Percentiles rank a stretch among this genome's conserved stretches.
Conservation (phyloP, 1,140 invertebrate genomes). For the Eurytemora carolleeae region DNA sequence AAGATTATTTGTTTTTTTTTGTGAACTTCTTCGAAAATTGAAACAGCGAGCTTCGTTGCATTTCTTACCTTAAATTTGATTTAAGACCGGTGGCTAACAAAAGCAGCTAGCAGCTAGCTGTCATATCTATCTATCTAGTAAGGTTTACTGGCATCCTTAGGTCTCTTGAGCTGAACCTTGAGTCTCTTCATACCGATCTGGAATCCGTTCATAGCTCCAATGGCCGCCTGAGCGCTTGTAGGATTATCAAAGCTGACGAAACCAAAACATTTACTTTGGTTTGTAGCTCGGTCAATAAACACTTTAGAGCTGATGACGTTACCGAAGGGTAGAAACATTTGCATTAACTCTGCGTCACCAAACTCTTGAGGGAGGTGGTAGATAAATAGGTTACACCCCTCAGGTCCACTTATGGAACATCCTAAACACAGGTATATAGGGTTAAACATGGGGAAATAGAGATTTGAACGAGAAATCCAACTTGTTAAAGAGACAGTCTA, state of each 20-base stretch:
- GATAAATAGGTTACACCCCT: conserved; percentile 99
- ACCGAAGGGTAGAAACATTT: conserved; percentile 98
- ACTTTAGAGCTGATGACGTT: conserved; percentile 99
- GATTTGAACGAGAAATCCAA: too few relatives aligned
- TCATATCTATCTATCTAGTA: conserved; percentile 50
- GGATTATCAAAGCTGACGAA: conserved; percentile 99
- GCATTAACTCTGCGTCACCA: conserved; percentile 91
- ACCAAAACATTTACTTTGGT: conserved; percentile 99
- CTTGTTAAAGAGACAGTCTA: too few relatives aligned
- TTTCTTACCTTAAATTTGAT: not conserved
- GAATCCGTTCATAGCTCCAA: conserved; percentile 99
- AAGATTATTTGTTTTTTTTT: too few relatives aligned
- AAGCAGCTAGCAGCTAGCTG: not conserved
- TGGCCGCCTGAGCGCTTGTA: conserved; percentile 84
- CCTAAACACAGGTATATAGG: conserved; percentile 32
- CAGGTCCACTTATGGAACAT: conserved; percentile 84
- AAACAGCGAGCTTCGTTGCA: too few relatives aligned
- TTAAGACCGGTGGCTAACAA: not conserved
- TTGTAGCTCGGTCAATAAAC: conserved; percentile 96
- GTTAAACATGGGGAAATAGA: too few relatives aligned
- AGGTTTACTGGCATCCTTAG: conserved; percentile 86
- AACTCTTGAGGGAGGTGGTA: conserved; percentile 99
- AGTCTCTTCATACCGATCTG: conserved; percentile 52
- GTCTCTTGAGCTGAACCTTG: conserved; percentile 86
- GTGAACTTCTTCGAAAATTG: too few relatives aligned